phyloP scores from a whole-genome alignment of 2,888 invertebrate genomes.

The Calameuta pallipes region DNA sequence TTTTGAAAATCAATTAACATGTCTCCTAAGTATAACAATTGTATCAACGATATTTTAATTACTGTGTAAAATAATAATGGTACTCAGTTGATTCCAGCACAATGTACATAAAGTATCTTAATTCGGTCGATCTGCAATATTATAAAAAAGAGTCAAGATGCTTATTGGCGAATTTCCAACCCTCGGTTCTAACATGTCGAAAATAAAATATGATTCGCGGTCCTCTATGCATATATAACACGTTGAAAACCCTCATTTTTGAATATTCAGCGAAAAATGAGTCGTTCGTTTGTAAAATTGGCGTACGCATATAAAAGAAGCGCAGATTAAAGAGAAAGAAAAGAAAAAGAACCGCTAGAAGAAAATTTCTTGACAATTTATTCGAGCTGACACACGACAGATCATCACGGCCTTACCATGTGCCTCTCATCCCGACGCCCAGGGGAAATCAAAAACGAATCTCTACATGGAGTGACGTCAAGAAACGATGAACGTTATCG shows the following conservation, averaged over 20 bases:
- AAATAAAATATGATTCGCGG: no score
- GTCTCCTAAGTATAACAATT: no score
- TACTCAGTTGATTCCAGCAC: not conserved
- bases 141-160: not conserved
- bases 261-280: not conserved
- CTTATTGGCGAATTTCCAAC: not conserved
- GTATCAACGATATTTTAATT: no score
- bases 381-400: not conserved
- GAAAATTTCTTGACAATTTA: not conserved
- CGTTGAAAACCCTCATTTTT: not conserved
- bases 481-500: not conserved
- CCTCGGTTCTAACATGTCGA: no score
- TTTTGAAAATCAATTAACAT: no score
- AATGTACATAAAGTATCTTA: not conserved
- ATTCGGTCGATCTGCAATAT: not conserved
- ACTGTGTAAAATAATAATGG: no score
- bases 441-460: not conserved
- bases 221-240: not conserved
- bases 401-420: not conserved
- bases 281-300: not conserved
- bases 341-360: not conserved
- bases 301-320: not conserved
- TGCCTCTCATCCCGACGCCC: not conserved
- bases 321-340: not conserved
- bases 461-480: not conserved